Conservation (phyloP, 1,140 invertebrate genomes). For the Drosophila ambigua region DNA sequence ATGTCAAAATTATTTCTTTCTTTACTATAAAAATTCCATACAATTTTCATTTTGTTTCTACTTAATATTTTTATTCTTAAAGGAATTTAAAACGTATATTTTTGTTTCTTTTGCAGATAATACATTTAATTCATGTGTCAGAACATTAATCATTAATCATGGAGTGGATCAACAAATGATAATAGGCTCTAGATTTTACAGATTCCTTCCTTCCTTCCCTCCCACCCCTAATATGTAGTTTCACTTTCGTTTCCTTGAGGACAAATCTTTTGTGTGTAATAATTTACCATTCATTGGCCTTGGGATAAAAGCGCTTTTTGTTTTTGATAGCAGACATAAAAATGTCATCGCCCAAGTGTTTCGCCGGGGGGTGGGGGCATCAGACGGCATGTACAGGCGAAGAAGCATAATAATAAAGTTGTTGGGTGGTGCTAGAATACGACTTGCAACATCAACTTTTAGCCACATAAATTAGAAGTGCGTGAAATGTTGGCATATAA, state of each 20-base stretch:
- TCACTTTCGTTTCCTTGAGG: neutral
- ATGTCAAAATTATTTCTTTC: too few relatives aligned
- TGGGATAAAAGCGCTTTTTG: slow-evolving; percentile 17
- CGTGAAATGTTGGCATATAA: slow-evolving; percentile 72
- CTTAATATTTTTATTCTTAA: too few relatives aligned
- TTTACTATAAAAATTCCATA: too few relatives aligned
- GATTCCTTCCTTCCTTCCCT: too few relatives aligned
- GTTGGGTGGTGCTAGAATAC: slow-evolving; percentile 53
- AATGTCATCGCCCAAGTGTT: slow-evolving; percentile 49
- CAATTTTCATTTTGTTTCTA: too few relatives aligned
- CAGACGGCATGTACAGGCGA: neutral
- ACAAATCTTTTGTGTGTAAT: slow-evolving; percentile 8
- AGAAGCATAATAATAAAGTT: slow-evolving; percentile 63
- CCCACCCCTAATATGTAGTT: slow-evolving; percentile 3
- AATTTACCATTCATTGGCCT: slow-evolving; percentile 9
- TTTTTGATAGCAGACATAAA: slow-evolving; percentile 42
- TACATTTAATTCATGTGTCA: too few relatives aligned
- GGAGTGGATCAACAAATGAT: too few relatives aligned
- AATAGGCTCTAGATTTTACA: too few relatives aligned
- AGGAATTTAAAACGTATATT: too few relatives aligned
- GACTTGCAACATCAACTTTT: slow-evolving; percentile 71
- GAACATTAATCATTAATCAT: too few relatives aligned
- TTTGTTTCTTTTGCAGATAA: too few relatives aligned
- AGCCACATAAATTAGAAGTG: slow-evolving; percentile 75
- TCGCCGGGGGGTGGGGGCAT: neutral